Percentiles rank a stretch among this genome's conserved stretches.
phyloP scores from a whole-genome alignment of 2,888 invertebrate species.

The Heliconius aoede region DNA sequence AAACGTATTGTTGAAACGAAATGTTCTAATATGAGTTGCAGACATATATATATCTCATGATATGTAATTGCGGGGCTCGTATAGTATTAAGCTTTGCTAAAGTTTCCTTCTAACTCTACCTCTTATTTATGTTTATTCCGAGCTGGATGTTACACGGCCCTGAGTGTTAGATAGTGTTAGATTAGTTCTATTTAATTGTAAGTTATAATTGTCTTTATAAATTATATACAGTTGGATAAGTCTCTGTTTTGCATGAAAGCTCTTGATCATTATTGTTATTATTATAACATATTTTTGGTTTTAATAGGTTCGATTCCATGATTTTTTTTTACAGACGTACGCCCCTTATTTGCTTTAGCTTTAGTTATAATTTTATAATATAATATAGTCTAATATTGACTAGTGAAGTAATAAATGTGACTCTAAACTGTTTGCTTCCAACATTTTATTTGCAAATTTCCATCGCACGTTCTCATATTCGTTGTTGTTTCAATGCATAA shows the following conservation, averaged over 20 bases:
- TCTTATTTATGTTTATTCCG: conserved; percentile 54
- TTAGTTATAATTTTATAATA: conserved; percentile 52
- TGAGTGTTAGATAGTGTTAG: conserved; percentile 75
- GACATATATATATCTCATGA: conserved; percentile 55
- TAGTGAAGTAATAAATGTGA: conserved; percentile 81
- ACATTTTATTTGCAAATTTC: conserved; percentile 43
- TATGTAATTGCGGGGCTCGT: conserved; percentile 58
- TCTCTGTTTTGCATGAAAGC: conserved; percentile 24
- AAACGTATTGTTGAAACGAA: not conserved
- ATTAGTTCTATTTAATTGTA: conserved; percentile 71
- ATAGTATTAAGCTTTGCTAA: conserved; percentile 48
- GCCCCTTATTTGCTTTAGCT: conserved; percentile 47
- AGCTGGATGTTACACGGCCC: conserved; percentile 59
- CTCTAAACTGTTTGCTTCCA: conserved; percentile 64
- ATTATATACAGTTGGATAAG: conserved; percentile 53
- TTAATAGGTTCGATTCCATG: not conserved
- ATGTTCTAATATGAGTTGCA: not conserved
- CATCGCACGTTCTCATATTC: conserved; percentile 1
- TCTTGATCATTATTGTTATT: conserved; percentile 7
- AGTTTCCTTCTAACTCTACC: conserved; percentile 54
- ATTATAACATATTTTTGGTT: not conserved
- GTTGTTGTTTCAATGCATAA: conserved; percentile 11
- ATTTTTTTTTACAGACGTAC: conserved; percentile 10
- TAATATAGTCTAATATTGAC: conserved; percentile 58
- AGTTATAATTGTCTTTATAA: conserved; percentile 63